A percentile compares a stretch with the other conserved stretches of the same genome.
phyloP scores from a whole-genome alignment of 1,140 invertebrate genomes.

The Psix sp. region DNA sequence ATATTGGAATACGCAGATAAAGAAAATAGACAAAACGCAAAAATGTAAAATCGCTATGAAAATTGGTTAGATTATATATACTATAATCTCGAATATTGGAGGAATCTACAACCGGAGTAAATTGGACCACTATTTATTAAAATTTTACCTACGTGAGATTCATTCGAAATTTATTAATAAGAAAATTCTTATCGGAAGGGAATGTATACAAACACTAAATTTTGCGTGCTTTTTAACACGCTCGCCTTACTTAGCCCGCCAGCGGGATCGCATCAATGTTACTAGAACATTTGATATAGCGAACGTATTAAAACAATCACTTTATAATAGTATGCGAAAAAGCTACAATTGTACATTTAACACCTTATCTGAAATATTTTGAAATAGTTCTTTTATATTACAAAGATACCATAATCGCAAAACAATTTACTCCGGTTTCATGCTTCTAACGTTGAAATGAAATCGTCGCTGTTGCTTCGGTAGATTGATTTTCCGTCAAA shows the following conservation, averaged over 20 bases:
- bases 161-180: not conserved
- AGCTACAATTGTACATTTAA: conserved; percentile 29
- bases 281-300: conserved; percentile 24
- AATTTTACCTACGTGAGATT: not conserved
- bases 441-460: too few species aligned
- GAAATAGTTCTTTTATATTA: too few species aligned
- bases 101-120: too few species aligned
- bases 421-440: conserved; percentile 33
- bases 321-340: conserved; percentile 10
- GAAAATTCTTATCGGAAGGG: conserved; percentile 13
- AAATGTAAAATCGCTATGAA: too few species aligned
- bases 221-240: conserved; percentile 28
- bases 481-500: too few species aligned
- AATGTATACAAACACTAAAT: conserved; percentile 35
- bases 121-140: too few species aligned
- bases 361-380: conserved; percentile 23
- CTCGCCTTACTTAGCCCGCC: conserved; percentile 22
- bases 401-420: too few species aligned
- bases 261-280: conserved; percentile 24
- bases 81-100: too few species aligned
- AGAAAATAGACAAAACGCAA: too few species aligned
- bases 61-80: too few species aligned
- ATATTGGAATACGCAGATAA: too few species aligned
- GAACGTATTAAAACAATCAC: conserved; percentile 35
- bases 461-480: too few species aligned